phyloP scores from a whole-genome alignment of 2,888 invertebrate species.

The Eupelmus urozonus region DNA sequence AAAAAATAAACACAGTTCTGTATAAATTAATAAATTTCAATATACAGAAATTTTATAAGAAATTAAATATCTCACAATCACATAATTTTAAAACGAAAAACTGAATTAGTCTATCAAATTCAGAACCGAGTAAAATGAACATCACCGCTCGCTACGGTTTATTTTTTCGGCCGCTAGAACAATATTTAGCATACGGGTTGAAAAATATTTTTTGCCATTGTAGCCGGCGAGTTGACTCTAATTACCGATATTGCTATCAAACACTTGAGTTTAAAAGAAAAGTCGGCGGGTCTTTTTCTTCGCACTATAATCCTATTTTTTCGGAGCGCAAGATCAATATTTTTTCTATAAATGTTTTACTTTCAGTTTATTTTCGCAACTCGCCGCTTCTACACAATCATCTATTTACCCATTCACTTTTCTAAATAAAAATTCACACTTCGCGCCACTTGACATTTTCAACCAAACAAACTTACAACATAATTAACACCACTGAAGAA shows the following conservation, averaged over 20 bases:
- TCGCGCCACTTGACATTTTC: slow-evolving; percentile 17
- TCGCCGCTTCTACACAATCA: slow-evolving; percentile 37
- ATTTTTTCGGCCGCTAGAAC: too few relatives aligned
- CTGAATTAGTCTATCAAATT: too few relatives aligned
- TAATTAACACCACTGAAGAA: slow-evolving; percentile 2
- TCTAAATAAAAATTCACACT: slow-evolving; percentile 48
- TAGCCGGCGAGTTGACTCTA: slow-evolving; percentile 11
- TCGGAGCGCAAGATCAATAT: slow-evolving; percentile 57
- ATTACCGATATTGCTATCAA: slow-evolving; percentile 23
- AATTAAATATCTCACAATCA: too few relatives aligned
- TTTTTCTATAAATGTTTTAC: slow-evolving; percentile 60
- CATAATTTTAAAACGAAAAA: too few relatives aligned
- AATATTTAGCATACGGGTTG: too few relatives aligned
- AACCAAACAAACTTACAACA: slow-evolving; percentile 37
- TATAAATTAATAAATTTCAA: too few relatives aligned
- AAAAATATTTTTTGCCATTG: too few relatives aligned
- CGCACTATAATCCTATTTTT: slow-evolving; percentile 56
- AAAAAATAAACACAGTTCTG: too few relatives aligned
- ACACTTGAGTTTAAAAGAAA: slow-evolving; percentile 45
- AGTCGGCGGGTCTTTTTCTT: slow-evolving; percentile 49
- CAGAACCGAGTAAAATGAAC: too few relatives aligned
- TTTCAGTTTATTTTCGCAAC: slow-evolving; percentile 60
- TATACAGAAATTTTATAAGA: too few relatives aligned
- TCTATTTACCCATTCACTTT: slow-evolving; percentile 47
- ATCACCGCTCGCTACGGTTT: too few relatives aligned